Base-by-base conservation (phyloP, 2,797 vertebrate genomes). In the Lindbergichthys nudifrons region DNA sequence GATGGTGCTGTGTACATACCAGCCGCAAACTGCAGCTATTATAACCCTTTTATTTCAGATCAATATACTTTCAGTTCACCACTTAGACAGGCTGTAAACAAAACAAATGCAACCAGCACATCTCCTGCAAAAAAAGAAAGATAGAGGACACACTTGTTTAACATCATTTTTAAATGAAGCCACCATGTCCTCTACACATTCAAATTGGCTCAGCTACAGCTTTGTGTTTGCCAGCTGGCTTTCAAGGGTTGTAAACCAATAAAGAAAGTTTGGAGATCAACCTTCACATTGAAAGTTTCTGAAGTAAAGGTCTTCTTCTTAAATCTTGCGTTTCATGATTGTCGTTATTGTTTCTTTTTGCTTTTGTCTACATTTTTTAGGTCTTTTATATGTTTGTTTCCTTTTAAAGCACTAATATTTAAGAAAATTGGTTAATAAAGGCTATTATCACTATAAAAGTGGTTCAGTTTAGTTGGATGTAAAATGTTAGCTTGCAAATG, bases 261-360 rank as follows among this genome's bases (percentile, higher is more conserved):
- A 15, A 16, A 74, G 46, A 68, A 69, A 66, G n/a, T 79, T 62
- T 21, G 47, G 47, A 72, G 66, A 64, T 45, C 74, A 58, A 53
- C 36, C 6, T 36, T 36, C 32, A 36, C 32, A 9, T 36, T 36
- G 6, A 7, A 36, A 36, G 32, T 36, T 36, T 36, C 32, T 66
- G 2, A 50, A 48, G 65, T 62, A 51, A 58, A 32, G 26, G 84
- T 75, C 26, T 26, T 26, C 26, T 26, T 71, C 65, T 82, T 83
- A 80, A 63, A 78, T 82, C 26, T 50, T 0, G 0, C 51, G 36
- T 48, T 58, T 62, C 9, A 41, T 59, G 14, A n/a, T 70, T 57
- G n/a, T 51, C 56, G 43, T 61, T 16, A 70, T 45, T 56, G 16
- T 11, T 57, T 58, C 46, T 71, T 13, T 67, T 64, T 64, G 10